Evolutionary conservation across 1,140 invertebrate genomes (phyloP).

Genomic region (Tenebrio molitor): DNA sequence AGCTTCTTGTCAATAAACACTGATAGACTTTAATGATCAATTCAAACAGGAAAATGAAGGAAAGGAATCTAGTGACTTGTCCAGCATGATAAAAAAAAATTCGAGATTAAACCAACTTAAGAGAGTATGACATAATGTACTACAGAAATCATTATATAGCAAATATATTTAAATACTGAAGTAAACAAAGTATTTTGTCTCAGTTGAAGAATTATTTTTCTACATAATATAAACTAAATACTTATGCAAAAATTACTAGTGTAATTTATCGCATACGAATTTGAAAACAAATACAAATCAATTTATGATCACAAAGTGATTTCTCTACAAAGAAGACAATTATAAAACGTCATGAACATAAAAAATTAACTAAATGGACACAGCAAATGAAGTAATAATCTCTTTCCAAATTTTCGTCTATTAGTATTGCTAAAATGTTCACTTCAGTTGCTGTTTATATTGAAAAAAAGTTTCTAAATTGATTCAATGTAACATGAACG

Average conservation of each 20-base stretch:
- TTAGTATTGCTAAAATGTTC: too few relatives aligned
- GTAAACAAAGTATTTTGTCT: constrained; percentile 19
- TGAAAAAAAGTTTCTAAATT: too few relatives aligned
- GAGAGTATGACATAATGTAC: too few relatives aligned
- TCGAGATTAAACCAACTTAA: too few relatives aligned
- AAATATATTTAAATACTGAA: constrained; percentile 39
- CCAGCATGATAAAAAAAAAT: too few relatives aligned
- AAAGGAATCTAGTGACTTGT: too few relatives aligned
- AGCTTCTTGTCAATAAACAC: too few relatives aligned
- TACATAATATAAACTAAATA: not conserved
- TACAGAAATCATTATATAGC: constrained; percentile 33
- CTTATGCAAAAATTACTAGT: not conserved
- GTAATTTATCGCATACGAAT: not conserved
- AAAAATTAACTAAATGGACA: not conserved
- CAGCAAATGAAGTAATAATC: constrained; percentile 3
- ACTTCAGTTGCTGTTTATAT: too few relatives aligned
- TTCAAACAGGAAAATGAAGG: too few relatives aligned
- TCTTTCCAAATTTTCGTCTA: not conserved
- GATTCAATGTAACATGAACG: constrained; percentile 29
- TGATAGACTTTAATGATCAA: too few relatives aligned
- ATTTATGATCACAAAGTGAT: not conserved
- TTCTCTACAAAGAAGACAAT: not conserved
- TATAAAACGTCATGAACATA: not conserved
- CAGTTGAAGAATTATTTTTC: not conserved
- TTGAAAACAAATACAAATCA: too few relatives aligned